Evolutionary conservation across 1,140 invertebrate genomes (phyloP), one percentile per base, ranked within the genome.

Genomic region (Gyrodactylus salaris): DNA sequence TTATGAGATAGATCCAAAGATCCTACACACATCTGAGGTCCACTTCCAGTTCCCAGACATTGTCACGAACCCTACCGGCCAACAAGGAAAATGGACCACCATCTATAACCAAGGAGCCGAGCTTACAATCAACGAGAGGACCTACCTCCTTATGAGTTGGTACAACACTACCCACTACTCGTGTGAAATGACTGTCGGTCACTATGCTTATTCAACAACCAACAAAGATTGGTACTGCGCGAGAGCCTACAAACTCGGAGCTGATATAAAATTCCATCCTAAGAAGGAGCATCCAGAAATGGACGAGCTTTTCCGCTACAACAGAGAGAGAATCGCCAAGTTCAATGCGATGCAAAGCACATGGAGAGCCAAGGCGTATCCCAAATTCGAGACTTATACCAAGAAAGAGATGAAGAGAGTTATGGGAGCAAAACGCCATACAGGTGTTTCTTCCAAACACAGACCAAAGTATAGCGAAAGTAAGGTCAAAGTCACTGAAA

Each of bases 91-190:
- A 25, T 84, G 83, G 83, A 84, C 83, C 2, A 77, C 84, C 68
- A 82, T 84, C 34, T 84, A 84, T 75, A 84, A 84, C 75, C 80
- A 71, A 78, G 80, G 79, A 1, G 81, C 80, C 77, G 79, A 79
- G 75, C 77, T 79, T 68, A 77, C 78, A 1, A 78, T 81, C 20
- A 75, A 76, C 68, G 78, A 79, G 2, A 76, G 79, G 54, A 82
- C 82, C 72, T 83, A 80, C 74, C 83, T 83, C 78, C 82, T 54
- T n/a, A 16, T 54, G 34, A 54, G n/a, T 54, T 54, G 34, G 34
- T 54, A 54, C n/a, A 54, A 54, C 34, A 16, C 34, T 7, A 54
- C 34, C 7, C 34, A 54, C 34, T 54, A 54, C 34, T 54, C 34
- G 7, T 54, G 34, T n/a, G 34, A 54, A n/a, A 54, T 54, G 34